phyloP scores from a whole-genome alignment of 2,797 vertebrate species.

The Rhinogobio ventralis region DNA sequence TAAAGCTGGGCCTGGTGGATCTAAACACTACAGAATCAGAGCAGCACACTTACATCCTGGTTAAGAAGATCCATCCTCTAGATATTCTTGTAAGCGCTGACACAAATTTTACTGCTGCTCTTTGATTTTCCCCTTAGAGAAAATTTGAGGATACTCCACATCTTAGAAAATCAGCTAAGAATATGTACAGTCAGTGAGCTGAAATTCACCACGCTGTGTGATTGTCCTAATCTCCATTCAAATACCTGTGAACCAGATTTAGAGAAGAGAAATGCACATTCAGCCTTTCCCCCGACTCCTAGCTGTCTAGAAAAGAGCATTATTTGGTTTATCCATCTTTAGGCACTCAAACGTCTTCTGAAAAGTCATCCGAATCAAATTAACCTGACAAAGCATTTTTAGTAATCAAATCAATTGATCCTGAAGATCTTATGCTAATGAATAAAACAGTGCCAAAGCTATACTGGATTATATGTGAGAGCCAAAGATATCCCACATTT shows the following conservation, averaged over 20 bases:
- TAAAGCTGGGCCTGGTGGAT: constrained; percentile 12
- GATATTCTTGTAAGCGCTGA: constrained; percentile 27
- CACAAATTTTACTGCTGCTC: constrained; percentile 12
- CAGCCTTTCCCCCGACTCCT: constrained; percentile 5
- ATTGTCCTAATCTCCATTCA: constrained; percentile 25
- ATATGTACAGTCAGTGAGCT: constrained; percentile 23
- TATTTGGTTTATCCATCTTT: constrained; percentile 5
- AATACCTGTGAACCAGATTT: constrained; percentile 15
- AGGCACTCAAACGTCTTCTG: background rate
- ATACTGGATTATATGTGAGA: background rate
- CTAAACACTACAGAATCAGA: background rate
- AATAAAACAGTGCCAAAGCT: background rate
- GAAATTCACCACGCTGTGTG: constrained; percentile 21
- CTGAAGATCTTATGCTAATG: constrained; percentile 12
- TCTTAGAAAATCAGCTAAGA: constrained; percentile 37
- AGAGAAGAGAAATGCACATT: constrained; percentile 2
- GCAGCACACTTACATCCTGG: background rate
- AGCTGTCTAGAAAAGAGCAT: constrained; percentile 12
- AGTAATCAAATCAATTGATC: constrained; percentile 23
- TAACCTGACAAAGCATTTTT: constrained; percentile 2
- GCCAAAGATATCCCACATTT: background rate
- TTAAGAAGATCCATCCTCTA: constrained; percentile 25
- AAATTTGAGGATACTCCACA: constrained; percentile 15
- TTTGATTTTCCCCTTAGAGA: constrained; percentile 25
- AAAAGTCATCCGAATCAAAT: background rate